phyloP scores from a whole-genome alignment of 2,797 vertebrate species.

The Cichlasoma orientale region DNA sequence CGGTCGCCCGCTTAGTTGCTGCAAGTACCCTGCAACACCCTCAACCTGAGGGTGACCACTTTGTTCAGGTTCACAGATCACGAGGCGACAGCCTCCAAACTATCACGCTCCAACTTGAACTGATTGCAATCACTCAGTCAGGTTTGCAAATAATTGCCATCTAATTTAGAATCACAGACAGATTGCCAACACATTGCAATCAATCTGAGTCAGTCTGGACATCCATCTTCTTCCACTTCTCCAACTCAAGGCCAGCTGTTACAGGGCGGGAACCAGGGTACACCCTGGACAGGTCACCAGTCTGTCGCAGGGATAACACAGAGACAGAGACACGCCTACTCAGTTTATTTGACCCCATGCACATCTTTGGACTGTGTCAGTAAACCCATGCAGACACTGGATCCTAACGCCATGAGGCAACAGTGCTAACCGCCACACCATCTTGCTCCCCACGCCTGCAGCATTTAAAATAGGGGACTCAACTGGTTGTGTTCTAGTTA shows the following conservation, averaged over 20 bases:
- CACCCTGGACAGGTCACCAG: not conserved
- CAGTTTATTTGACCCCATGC: not conserved
- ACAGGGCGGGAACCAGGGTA: not conserved
- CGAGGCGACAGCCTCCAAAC: not conserved
- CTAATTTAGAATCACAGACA: not conserved
- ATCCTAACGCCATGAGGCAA: not conserved
- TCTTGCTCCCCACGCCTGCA: no score
- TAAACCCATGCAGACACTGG: not conserved
- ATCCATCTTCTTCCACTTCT: not conserved
- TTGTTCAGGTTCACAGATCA: no score
- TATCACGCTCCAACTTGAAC: not conserved
- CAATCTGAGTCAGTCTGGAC: not conserved
- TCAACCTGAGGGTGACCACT: no score
- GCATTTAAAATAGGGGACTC: no score
- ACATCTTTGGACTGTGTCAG: not conserved
- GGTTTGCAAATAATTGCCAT: not conserved
- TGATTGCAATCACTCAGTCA: not conserved
- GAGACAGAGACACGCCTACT: not conserved
- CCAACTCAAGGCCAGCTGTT: not conserved
- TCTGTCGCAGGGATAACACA: not conserved
- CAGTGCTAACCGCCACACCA: not conserved
- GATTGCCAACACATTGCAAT: not conserved
- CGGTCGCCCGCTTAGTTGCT: not conserved
- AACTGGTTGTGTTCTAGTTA: no score
- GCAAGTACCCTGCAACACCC: no score